A percentile compares a stretch with the other conserved stretches of the same genome.
These are phyloP conservation scores for Spodoptera litura DNA, from an alignment of 1,140 invertebrate genomes.

Conservation along the genomic window DNA sequence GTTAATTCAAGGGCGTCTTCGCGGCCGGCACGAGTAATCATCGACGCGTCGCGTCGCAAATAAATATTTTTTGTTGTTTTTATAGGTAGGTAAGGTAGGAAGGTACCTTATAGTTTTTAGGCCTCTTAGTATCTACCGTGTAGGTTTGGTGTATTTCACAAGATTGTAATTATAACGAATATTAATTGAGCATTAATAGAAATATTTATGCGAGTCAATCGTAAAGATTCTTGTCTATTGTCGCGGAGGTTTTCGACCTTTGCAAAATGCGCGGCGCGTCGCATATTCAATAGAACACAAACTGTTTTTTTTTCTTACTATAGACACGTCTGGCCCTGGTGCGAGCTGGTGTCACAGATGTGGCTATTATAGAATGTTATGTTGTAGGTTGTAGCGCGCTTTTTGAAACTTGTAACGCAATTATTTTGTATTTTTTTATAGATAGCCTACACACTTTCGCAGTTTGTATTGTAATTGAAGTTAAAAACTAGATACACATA, in stretches of 20 bases:
- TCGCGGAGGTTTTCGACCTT: conserved; percentile 78
- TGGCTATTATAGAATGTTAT: conserved; percentile 38
- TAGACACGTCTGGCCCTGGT: conserved; percentile 61
- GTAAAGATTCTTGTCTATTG: conserved; percentile 73
- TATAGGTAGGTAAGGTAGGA: neutral
- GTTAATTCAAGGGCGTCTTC: conserved; percentile 74
- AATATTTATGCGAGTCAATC: conserved; percentile 58
- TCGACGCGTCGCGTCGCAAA: conserved; percentile 38
- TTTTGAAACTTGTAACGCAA: conserved; percentile 10
- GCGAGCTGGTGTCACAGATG: conserved; percentile 41
- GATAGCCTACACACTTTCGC: too few relatives aligned
- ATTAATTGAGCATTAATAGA: conserved; percentile 48
- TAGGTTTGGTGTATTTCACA: too few relatives aligned
- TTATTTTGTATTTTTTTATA: too few relatives aligned
- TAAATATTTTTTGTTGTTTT: conserved; percentile 40
- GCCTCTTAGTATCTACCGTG: too few relatives aligned
- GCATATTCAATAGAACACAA: conserved; percentile 73
- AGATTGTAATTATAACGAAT: neutral
- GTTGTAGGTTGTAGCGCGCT: conserved; percentile 3
- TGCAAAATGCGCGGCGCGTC: conserved; percentile 66
- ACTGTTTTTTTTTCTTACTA: conserved; percentile 65
- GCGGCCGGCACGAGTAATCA: conserved; percentile 39
- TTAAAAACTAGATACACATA: too few relatives aligned
- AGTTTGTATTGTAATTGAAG: too few relatives aligned
- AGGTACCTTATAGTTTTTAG: neutral